Evolutionary conservation across 2,888 invertebrate genomes (phyloP), one percentile per base, ranked within the genome.

Genomic region (Zaprionus lineosus): DNA sequence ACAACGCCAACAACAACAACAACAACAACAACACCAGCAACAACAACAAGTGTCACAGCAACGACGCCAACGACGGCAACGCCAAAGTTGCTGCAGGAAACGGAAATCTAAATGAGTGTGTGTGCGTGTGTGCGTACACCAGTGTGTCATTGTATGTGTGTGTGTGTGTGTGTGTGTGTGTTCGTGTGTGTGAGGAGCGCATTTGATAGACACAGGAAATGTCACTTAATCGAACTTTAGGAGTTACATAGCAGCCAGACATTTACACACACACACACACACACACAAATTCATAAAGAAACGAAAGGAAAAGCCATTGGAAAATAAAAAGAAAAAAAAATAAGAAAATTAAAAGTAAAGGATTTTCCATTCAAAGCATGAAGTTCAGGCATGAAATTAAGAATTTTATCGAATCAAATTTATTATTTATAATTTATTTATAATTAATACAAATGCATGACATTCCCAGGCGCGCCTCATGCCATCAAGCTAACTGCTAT

Each of bases 61-160:
- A n/a, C n/a, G n/a, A n/a, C n/a, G n/a, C n/a, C n/a, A n/a, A 46
- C 58, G 15, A 26, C 47, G 21, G 60, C 73, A 39, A 51, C 56
- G 34, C 48, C 68, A 44, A 82, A 60, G 56, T 26, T 83, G 48
- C 88, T 88, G 57, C 87, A 87, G 79, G 89, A 89, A 87, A 89
- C 89, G 71, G 88, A 89, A 81, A 88, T 89, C 55, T 88, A 87
- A 77, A 46, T 33, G 21, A 33, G 14, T 15, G 46, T 19, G 1
- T 43, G 44, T 31, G 34, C 40, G 43, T 48, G 51, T 56, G 19
- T 65, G 31, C 36, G 37, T 47, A 28, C 18, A 37, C 24, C 43
- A 52, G 16, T 55, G 29, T 67, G 50, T 39, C 41, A 21, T 31
- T 16, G 1, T 55, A 2, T 43, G 44, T 31, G 34, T 43, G 43